Evolutionary conservation across 1,140 invertebrate species (phyloP), one percentile per base, ranked within the genome.

Genomic region (Asobara japonica): DNA sequence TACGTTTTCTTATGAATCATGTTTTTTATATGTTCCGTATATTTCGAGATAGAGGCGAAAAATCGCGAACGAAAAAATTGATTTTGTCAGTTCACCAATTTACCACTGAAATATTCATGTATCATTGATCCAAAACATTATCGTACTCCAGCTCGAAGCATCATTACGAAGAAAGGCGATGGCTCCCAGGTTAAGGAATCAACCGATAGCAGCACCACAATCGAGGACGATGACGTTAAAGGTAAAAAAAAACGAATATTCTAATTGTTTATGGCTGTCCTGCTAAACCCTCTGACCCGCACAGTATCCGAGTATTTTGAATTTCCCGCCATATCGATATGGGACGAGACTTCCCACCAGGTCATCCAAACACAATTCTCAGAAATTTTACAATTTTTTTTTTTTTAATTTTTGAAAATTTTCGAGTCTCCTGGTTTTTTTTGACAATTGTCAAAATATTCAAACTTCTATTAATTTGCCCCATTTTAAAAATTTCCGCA

Each of bases 161-260:
- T 96, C 89, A 92, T 96, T 65, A 95, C 93, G 77, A 97, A 97
- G 87, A 97, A 97, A 86, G 94, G 95, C 56, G 95, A 97, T 81
- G 95, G 96, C 74, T 97, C 95, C 72, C 95, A 97, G 89, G 95
- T 97, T 16, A 98, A 97, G 86, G 96, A 97, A 87, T 97, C 95
- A 22, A 97, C 96, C 31, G 96, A 97, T 84, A 94, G 93, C 83
- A 96, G 94, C 82, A 96, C 95, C 82, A 97, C 96, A 73, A 92
- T 96, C 67, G 91, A 97, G 87, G 96, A 98, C 86, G 96, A 97
- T 84, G 95, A 97, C 84, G 91, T 92, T 78, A 95, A 95, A 93
- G 94, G 94, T 95, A 91, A 90, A 89, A 82, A 65, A 56, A 22
- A 56, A 56, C 22, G 8, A 36, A 36, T 20, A 56, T 3, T 27